Percentiles rank a stretch among this genome's conserved stretches.
Evolutionary conservation across 2,113 vertebrate genomes (phyloP).

Genomic region (Sitta europaea): DNA sequence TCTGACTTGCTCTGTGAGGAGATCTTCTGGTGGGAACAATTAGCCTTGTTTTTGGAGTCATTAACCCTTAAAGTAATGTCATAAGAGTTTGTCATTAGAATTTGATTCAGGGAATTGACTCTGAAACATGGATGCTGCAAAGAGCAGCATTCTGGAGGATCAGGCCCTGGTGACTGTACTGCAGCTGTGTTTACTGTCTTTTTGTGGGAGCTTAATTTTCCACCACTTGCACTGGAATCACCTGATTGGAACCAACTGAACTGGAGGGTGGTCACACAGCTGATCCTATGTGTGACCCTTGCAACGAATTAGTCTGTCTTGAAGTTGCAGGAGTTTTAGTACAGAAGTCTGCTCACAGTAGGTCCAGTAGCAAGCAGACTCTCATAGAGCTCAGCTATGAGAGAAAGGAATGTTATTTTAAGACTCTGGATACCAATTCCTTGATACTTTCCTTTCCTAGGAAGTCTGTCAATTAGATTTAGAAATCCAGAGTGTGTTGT

Average conservation of each 20-base stretch:
- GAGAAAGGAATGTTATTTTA: neutral
- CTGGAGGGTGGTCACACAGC: neutral
- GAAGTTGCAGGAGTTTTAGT: neutral
- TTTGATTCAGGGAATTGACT: neutral
- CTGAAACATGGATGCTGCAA: neutral
- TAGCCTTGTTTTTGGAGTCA: neutral
- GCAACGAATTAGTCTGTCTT: neutral
- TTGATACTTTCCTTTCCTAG: constrained; percentile 5
- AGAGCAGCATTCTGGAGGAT: neutral
- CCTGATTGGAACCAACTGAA: neutral
- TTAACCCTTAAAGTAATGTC: neutral
- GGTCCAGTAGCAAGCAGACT: neutral
- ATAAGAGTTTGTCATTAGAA: neutral
- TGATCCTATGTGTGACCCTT: neutral
- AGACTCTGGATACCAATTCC: neutral
- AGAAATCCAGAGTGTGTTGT: constrained; percentile 7
- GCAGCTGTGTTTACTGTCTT: neutral
- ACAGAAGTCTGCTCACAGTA: neutral
- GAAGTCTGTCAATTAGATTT: constrained; percentile 50
- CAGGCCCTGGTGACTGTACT: neutral
- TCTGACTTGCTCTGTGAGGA: neutral
- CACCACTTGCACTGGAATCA: neutral
- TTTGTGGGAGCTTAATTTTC: neutral
- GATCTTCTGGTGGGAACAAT: neutral
- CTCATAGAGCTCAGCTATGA: neutral